Percentiles rank a stretch among this genome's conserved stretches.
These are phyloP conservation scores for Drosophila ohnishii DNA, from an alignment of 1,140 invertebrate species.

Conservation along the genomic window DNA sequence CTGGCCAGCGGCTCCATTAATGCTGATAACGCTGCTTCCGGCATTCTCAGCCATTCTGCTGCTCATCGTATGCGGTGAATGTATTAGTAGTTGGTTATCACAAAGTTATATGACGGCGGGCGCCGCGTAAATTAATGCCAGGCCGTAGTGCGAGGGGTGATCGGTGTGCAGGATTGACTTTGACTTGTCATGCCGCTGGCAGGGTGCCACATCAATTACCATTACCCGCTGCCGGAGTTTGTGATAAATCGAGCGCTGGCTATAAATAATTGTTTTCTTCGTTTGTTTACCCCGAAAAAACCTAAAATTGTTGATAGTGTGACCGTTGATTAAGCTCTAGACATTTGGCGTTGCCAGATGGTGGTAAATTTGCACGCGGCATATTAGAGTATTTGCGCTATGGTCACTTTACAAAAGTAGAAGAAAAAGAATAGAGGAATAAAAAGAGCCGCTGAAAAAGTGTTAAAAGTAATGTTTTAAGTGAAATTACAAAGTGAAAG, in stretches of 20 bases:
- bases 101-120: constrained; percentile 15
- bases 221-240: neutral
- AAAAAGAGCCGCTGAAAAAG: constrained; percentile 51
- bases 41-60: constrained; percentile 42
- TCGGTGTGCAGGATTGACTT: neutral
- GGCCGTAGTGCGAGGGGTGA: constrained; percentile 35
- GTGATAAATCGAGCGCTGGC: neutral
- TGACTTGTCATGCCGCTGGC: constrained; percentile 31
- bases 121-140: constrained; percentile 34
- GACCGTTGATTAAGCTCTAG: neutral
- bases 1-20: constrained; percentile 24
- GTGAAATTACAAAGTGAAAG: constrained; percentile 36
- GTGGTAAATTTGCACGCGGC: neutral
- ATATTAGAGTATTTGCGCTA: neutral
- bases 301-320: neutral
- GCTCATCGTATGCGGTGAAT: constrained; percentile 5
- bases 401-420: neutral
- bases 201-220: constrained; percentile 2
- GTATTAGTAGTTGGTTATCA: constrained; percentile 40
- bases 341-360: neutral
- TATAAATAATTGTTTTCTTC: neutral
- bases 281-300: constrained; percentile 10
- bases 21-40: constrained; percentile 63
- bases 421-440: constrained; percentile 9
- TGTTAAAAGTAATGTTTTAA: constrained; percentile 56